phyloP scores from a whole-genome alignment of 2,113 vertebrate genomes.

The Ibidorhyncha struthersii region DNA sequence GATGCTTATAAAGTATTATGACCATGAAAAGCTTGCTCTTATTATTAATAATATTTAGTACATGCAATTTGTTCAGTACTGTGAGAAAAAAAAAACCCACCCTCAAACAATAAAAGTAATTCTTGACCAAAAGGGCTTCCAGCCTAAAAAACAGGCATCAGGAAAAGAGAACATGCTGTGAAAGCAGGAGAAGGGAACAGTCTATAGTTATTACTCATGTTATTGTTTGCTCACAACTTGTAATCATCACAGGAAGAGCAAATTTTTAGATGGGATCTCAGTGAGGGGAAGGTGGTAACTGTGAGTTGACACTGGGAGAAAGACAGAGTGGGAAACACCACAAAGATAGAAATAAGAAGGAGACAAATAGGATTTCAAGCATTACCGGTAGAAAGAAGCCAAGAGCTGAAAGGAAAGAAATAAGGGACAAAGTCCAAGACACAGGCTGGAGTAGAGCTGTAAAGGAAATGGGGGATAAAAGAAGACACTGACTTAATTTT shows the following conservation, averaged over 20 bases:
- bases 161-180: constrained; percentile 35
- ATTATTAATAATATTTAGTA: neutral
- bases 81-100: neutral
- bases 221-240: constrained; percentile 33
- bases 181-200: constrained; percentile 16
- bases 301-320: neutral
- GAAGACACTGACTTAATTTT: neutral
- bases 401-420: neutral
- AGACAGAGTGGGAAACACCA: neutral
- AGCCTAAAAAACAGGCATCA: constrained; percentile 32
- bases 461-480: neutral
- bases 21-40: neutral
- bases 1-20: neutral
- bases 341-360: neutral
- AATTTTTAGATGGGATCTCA: constrained; percentile 21
- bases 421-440: neutral
- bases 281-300: neutral
- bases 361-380: neutral
- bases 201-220: neutral
- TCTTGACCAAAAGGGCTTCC: constrained; percentile 25
- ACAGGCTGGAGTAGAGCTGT: neutral
- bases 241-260: constrained; percentile 49
- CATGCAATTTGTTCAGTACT: neutral
- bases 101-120: neutral
- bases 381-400: neutral